Evolutionary conservation across 2,888 invertebrate genomes (phyloP).

Genomic region (Hirtodrosophila histrioides): DNA sequence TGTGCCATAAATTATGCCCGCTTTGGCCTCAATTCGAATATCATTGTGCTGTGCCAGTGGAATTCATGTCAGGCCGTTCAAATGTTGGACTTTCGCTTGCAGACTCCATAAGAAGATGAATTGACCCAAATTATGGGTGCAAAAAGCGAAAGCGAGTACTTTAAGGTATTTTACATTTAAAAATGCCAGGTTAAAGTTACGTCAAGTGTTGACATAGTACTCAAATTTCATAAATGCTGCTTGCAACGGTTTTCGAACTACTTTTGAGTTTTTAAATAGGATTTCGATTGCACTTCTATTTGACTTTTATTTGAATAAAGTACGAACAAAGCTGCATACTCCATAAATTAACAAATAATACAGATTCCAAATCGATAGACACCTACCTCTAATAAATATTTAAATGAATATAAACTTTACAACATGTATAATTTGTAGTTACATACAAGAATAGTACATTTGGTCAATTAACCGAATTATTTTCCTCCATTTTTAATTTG

Average conservation of each 20-base stretch:
- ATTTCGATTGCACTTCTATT: too few relatives aligned
- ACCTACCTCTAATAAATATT: too few relatives aligned
- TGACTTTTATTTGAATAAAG: too few relatives aligned
- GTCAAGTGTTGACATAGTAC: constrained; percentile 15
- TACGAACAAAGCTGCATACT: too few relatives aligned
- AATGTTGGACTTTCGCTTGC: constrained; percentile 15
- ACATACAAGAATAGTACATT: too few relatives aligned
- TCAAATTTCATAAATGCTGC: constrained; percentile 6
- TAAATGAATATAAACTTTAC: too few relatives aligned
- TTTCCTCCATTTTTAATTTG: too few relatives aligned
- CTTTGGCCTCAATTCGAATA: constrained; percentile 71
- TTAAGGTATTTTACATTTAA: constrained; percentile 9
- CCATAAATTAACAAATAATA: too few relatives aligned
- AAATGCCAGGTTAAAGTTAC: background rate
- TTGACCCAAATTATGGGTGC: constrained; percentile 59
- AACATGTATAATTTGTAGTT: too few relatives aligned
- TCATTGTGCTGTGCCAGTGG: constrained; percentile 56
- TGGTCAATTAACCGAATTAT: too few relatives aligned
- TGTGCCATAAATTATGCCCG: constrained; percentile 75
- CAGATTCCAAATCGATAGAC: too few relatives aligned
- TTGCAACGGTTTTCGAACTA: background rate
- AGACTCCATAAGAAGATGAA: constrained; percentile 45
- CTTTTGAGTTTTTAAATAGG: too few relatives aligned
- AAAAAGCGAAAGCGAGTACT: constrained; percentile 18
- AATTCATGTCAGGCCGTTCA: constrained; percentile 60